Base-by-base conservation (phyloP, 2,888 invertebrate species). In the Thelaira solivaga region DNA sequence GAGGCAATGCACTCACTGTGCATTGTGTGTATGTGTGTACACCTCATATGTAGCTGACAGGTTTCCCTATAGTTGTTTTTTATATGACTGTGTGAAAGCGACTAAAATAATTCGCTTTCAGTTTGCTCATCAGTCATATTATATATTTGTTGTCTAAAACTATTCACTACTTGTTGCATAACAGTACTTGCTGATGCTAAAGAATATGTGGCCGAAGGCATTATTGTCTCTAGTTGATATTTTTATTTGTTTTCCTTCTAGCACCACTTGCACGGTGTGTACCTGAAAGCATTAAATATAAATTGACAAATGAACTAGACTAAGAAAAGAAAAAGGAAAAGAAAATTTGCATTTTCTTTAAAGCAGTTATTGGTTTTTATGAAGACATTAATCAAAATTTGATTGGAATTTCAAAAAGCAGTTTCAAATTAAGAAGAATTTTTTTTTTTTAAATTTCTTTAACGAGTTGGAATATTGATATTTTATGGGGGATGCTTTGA, bases 161-260 rank as follows among this genome's bases (percentile, higher is more conserved):
- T n/a, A n/a, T n/a, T n/a, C 4, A 22, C 47, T 11, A 34, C 10
- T 55, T 13, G 22, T 43, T 49, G 49, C 1, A 20, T 76, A 72
- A 76, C 76, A 55, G 76, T 72, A 76, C 76, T 72, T 76, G 59
- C 59, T 59, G 76, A 76, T 71, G 45, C 67, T 18, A 24, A 41
- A 47, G 43, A 76, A 67, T 55, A 47, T 26, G 26, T 26, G 6
- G 26, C 72, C 55, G 16, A 20, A 47, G 76, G 51, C 72, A 67
- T 62, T 76, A 29, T 67, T 39, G 65, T 51, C 53, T 72, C n/a
- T 34, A 18, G n/a, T n/a, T n/a, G 55, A 45, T 41, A 22, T 7
- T 51, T 69, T 59, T 31, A n/a, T 39, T 22, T 24, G n/a, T 18
- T 6, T 51, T 34, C 24, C 5, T n/a, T 65, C 20, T 36, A n/a